Evolutionary conservation across 1,140 invertebrate genomes (phyloP).

Genomic region (Hypothenemus hampei): DNA sequence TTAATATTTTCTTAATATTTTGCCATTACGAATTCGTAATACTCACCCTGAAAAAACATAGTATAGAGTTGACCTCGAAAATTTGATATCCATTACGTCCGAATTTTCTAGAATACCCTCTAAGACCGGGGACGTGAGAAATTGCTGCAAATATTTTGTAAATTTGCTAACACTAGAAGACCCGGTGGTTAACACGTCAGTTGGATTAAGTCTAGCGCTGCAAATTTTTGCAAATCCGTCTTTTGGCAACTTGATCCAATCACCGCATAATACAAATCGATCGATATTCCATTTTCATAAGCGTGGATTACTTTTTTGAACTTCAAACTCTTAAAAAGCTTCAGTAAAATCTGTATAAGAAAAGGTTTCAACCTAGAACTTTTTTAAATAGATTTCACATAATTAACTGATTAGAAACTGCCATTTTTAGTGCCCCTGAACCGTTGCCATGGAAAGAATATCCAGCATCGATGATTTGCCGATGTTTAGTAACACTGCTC

Average conservation of each 20-base stretch:
- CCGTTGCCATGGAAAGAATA: constrained; percentile 90
- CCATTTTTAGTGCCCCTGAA: constrained; percentile 93
- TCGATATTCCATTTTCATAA: constrained; percentile 80
- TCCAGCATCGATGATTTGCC: constrained; percentile 92
- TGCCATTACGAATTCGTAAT: no score
- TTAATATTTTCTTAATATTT: no score
- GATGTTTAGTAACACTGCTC: constrained; percentile 84
- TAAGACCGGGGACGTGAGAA: constrained; percentile 67
- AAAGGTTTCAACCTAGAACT: constrained; percentile 83
- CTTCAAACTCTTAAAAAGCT: constrained; percentile 86
- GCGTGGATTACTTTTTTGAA: constrained; percentile 83
- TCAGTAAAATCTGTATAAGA: constrained; percentile 84
- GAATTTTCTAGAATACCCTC: constrained; percentile 84
- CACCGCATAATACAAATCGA: constrained; percentile 86
- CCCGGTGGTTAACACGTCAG: constrained; percentile 70
- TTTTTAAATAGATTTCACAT: background rate
- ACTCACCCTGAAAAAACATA: constrained; percentile 85
- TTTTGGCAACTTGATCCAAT: constrained; percentile 79
- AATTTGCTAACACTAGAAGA: constrained; percentile 70
- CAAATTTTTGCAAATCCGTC: constrained; percentile 72
- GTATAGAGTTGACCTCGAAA: constrained; percentile 93
- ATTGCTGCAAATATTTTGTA: constrained; percentile 71
- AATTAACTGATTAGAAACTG: background rate
- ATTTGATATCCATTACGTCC: constrained; percentile 93
- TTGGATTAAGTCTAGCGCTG: constrained; percentile 72